These are phyloP conservation scores for Amblyjoppa proteus DNA, from an alignment of 2,888 invertebrate genomes.

Conservation along the genomic window DNA sequence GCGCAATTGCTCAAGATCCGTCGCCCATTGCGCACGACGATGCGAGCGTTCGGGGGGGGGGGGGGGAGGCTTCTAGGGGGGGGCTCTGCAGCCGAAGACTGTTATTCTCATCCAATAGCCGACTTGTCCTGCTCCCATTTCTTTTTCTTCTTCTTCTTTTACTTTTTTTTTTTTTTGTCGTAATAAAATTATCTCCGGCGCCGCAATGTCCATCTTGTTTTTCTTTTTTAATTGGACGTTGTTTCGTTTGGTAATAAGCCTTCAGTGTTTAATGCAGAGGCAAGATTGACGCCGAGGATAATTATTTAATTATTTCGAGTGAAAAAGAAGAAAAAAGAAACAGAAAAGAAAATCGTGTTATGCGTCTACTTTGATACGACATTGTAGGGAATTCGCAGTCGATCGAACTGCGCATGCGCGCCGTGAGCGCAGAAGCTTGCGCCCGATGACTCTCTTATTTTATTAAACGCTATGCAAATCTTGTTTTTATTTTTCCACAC, in stretches of 20 bases:
- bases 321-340: neutral
- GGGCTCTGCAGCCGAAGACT: slow-evolving; percentile 40
- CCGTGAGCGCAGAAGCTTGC: neutral
- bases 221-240: neutral
- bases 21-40: neutral
- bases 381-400: neutral
- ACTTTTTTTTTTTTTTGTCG: slow-evolving; percentile 34
- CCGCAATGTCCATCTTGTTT: slow-evolving; percentile 36
- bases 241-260: slow-evolving; percentile 43
- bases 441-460: slow-evolving; percentile 15
- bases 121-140: slow-evolving; percentile 36
- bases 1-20: slow-evolving; percentile 41
- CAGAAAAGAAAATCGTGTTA: neutral
- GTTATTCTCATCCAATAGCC: slow-evolving; percentile 55
- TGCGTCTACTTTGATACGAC: neutral
- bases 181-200: slow-evolving; percentile 54
- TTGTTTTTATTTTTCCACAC: slow-evolving; percentile 1
- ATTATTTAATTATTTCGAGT: slow-evolving; percentile 54
- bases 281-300: slow-evolving; percentile 62
- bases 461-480: slow-evolving; percentile 19
- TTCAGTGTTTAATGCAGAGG: slow-evolving; percentile 42
- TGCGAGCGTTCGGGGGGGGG: neutral
- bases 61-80: neutral
- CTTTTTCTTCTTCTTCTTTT: slow-evolving; percentile 38
- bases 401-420: neutral